Conservation (phyloP, 2,888 invertebrate genomes). For the Diarsia mendica region DNA sequence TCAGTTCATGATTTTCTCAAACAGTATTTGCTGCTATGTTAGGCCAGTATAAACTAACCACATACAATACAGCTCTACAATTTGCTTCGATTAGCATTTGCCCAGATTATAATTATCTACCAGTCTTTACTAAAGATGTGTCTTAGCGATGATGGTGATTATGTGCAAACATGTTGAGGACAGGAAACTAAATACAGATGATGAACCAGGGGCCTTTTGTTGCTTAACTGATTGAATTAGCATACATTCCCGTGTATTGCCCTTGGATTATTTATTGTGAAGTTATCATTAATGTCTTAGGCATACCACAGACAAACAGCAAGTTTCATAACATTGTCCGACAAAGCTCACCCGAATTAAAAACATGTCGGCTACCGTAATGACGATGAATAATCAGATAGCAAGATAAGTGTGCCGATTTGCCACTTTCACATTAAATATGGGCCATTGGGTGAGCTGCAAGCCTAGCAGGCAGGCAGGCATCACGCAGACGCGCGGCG, state of each 20-base stretch:
- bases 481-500: conserved; percentile 72
- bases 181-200: background rate
- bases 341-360: conserved; percentile 4
- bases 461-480: conserved; percentile 64
- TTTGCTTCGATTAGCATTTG: no score
- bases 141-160: background rate
- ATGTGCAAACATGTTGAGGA: background rate
- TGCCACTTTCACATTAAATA: conserved; percentile 49
- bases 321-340: background rate
- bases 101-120: no score
- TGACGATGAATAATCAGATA: conserved; percentile 34
- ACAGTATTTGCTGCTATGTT: background rate
- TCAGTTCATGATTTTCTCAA: background rate
- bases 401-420: conserved; percentile 35
- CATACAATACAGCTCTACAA: no score
- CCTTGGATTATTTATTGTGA: background rate
- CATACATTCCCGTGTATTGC: background rate
- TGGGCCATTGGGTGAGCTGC: conserved; percentile 62
- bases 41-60: no score
- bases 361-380: conserved; percentile 18
- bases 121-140: background rate
- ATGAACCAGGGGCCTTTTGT: background rate
- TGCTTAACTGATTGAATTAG: background rate
- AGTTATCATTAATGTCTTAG: conserved; percentile 3
- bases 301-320: background rate